These are phyloP conservation scores for Nothoprocta pentlandii DNA, from an alignment of 2,113 vertebrate genomes.

Conservation along the genomic window DNA sequence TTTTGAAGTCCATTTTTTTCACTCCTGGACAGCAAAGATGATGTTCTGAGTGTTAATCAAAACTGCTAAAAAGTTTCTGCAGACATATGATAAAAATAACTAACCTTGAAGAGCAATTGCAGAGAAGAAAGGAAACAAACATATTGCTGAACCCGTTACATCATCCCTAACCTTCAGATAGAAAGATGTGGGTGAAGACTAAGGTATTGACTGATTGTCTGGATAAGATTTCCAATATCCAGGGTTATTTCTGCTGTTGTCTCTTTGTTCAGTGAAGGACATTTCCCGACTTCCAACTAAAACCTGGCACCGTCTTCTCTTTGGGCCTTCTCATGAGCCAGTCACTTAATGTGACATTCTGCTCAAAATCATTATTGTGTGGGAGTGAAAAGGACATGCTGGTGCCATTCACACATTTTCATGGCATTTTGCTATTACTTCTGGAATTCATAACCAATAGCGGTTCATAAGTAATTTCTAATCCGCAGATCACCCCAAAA, in stretches of 20 bases:
- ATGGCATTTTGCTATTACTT: neutral
- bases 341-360: neutral
- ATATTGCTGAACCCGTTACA: neutral
- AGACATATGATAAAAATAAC: neutral
- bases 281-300: neutral
- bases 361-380: neutral
- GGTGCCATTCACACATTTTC: neutral
- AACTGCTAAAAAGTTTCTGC: neutral
- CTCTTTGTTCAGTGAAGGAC: neutral
- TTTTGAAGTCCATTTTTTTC: neutral
- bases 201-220: neutral
- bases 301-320: neutral
- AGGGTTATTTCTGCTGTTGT: neutral
- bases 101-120: neutral
- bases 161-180: neutral
- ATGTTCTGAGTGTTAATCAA: neutral
- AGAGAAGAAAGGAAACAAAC: neutral
- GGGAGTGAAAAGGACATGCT: neutral
- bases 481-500: neutral
- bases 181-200: neutral
- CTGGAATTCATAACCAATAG: neutral
- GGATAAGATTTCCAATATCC: neutral
- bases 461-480: neutral
- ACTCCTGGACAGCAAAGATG: neutral
- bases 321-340: neutral